Conservation (phyloP, 2,113 vertebrate species). For the Sitta europaea region DNA sequence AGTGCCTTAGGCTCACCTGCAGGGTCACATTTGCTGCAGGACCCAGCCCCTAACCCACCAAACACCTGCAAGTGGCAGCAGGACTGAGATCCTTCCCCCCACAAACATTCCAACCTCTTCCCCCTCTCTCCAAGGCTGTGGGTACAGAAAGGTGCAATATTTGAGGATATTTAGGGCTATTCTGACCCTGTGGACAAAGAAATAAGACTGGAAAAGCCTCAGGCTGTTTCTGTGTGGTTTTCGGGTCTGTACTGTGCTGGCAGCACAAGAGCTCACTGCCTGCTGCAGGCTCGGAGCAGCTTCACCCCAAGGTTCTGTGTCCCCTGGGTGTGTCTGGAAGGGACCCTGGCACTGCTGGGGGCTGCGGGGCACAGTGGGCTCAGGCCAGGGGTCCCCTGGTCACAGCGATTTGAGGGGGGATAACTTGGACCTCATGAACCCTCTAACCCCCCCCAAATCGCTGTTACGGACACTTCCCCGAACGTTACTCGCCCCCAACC, state of each 20-base stretch:
- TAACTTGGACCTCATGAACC: too few species aligned
- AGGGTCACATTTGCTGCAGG: not conserved
- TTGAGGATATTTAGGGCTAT: not conserved
- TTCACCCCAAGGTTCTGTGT: fast-evolving
- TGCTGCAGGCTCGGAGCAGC: not conserved
- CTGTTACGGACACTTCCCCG: too few species aligned
- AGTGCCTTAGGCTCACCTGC: not conserved
- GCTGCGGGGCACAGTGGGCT: not conserved
- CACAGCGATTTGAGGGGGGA: too few species aligned
- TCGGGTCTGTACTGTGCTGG: not conserved
- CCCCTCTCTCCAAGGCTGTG: not conserved
- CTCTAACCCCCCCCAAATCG: too few species aligned
- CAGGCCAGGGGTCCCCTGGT: not conserved
- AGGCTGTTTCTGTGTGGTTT: not conserved
- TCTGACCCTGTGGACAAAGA: not conserved
- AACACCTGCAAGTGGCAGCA: not conserved
- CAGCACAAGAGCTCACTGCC: not conserved
- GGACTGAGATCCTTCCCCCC: not conserved
- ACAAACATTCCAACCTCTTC: not conserved
- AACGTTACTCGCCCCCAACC: too few species aligned
- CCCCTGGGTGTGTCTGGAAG: not conserved
- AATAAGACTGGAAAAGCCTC: not conserved
- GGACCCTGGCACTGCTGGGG: not conserved
- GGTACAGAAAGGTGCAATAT: slow-evolving; percentile 46
- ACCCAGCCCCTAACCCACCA: not conserved